phyloP scores from a whole-genome alignment of 1,140 invertebrate genomes.

The Drosophila tristis region DNA sequence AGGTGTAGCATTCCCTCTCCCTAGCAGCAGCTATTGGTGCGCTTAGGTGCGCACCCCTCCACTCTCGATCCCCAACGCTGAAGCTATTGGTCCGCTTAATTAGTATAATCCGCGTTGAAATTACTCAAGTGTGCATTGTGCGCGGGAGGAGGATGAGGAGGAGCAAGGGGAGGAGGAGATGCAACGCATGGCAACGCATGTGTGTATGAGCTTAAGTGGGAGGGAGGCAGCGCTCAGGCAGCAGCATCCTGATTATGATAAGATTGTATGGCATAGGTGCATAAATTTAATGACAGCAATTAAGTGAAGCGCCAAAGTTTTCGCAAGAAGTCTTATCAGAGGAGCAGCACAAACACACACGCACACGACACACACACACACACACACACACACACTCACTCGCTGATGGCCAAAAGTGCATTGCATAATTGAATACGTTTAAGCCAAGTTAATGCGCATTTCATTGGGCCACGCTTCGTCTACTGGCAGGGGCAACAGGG shows the following conservation, averaged over 20 bases:
- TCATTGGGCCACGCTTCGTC: conserved; percentile 48
- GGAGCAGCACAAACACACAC: conserved; percentile 42
- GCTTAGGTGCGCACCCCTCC: not conserved
- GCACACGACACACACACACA: conserved; percentile 37
- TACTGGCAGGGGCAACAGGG: not conserved
- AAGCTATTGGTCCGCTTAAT: conserved; percentile 70
- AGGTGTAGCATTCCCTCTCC: conserved; percentile 17
- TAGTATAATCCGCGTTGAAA: conserved; percentile 82
- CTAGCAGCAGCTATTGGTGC: conserved; percentile 4
- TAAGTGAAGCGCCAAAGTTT: conserved; percentile 73
- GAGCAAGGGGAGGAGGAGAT: not conserved
- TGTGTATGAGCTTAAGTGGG: conserved; percentile 10
- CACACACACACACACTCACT: conserved; percentile 21
- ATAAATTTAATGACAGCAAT: conserved; percentile 79
- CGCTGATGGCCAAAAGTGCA: conserved; percentile 33
- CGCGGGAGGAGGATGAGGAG: conserved; percentile 2
- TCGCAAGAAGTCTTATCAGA: conserved; percentile 69
- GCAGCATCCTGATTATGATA: conserved; percentile 60
- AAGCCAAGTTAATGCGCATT: conserved; percentile 79
- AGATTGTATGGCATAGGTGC: conserved; percentile 61
- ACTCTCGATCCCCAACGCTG: not conserved
- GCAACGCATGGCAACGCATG: conserved; percentile 27
- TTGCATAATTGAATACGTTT: conserved; percentile 79
- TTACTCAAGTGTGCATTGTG: conserved; percentile 80
- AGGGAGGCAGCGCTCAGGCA: not conserved